A percentile compares a stretch with the other conserved stretches of the same genome.
Conservation (phyloP, 2,113 vertebrate genomes). For the Mionectes macconnelli region DNA sequence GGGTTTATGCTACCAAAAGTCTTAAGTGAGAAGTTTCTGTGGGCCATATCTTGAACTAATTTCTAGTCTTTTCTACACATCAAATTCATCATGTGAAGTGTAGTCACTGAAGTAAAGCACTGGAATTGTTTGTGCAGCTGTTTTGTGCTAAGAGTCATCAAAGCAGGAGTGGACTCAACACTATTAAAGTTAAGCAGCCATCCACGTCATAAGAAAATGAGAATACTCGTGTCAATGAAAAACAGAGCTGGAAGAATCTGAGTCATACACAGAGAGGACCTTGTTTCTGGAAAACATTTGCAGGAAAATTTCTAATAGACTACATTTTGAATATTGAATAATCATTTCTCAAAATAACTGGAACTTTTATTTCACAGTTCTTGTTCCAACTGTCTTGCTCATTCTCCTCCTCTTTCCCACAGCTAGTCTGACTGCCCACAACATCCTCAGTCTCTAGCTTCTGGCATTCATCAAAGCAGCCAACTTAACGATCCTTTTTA, state of each 20-base stretch:
- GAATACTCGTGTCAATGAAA: background rate
- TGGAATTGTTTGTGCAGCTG: background rate
- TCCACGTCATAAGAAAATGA: background rate
- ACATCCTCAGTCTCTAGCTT: background rate
- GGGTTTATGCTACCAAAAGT: background rate
- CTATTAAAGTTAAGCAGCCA: background rate
- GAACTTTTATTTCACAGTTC: background rate
- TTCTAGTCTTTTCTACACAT: background rate
- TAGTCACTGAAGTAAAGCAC: background rate
- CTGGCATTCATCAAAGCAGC: background rate
- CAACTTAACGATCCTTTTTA: background rate
- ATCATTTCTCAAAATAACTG: background rate
- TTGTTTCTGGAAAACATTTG: background rate
- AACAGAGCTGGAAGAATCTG: background rate
- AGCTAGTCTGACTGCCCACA: slow-evolving; percentile 5
- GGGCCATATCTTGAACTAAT: background rate
- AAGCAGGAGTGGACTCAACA: background rate
- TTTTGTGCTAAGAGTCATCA: background rate
- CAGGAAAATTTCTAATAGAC: slow-evolving; percentile 4
- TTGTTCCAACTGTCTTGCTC: background rate
- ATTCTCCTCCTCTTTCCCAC: background rate
- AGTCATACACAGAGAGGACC: background rate
- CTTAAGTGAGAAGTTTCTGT: background rate
- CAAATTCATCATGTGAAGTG: background rate
- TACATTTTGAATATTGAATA: background rate